Base-by-base conservation (phyloP, 2,797 vertebrate genomes). In the Gastrophryne carolinensis region DNA sequence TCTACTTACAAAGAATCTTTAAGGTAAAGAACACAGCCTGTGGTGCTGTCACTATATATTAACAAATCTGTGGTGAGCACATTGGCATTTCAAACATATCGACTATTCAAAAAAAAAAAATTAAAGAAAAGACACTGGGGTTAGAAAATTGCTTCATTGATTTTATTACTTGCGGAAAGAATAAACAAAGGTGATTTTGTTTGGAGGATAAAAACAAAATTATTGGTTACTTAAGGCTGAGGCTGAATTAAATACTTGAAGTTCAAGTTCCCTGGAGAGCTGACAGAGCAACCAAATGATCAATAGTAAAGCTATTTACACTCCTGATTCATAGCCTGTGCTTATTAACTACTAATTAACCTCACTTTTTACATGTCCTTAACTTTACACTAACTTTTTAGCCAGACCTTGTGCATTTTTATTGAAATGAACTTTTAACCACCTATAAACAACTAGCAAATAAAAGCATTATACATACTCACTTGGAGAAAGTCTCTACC, bases 191-290 rank as follows among this genome's bases (percentile, higher is more conserved):
- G 41, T 57, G 63, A 77, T 80, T 87, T 83, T 81, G 81, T 86
- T 81, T 80, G 75, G 60, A 80, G 78, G 65, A 83, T 84, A 83
- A 86, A 86, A 64, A 1, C 71, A 81, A 85, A 88, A 88, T 84
- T 86, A 87, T 83, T 79, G 75, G 83, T 80, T 84, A 83, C 85
- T 81, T 82, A 76, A 3, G 63, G 79, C 84, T 87, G 84, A 87
- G 87, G 77, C 83, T 87, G 86, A 89, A 88, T 88, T 82, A 90
- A 89, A 84, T 85, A 84, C 81, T 86, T 84, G 75, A 84, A 88
- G 82, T 87, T 85, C 84, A 84, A 24, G 80, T 80, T 83, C 72
- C 80, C 82, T 79, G 80, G 83, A 84, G 77, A 78, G 89, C 86
- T 88, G 88, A 88, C 84, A 72, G n/a, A 8, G 74, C 83, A 84